Evolutionary conservation across 2,888 invertebrate genomes (phyloP).

Genomic region (Pegoplata infirma): DNA sequence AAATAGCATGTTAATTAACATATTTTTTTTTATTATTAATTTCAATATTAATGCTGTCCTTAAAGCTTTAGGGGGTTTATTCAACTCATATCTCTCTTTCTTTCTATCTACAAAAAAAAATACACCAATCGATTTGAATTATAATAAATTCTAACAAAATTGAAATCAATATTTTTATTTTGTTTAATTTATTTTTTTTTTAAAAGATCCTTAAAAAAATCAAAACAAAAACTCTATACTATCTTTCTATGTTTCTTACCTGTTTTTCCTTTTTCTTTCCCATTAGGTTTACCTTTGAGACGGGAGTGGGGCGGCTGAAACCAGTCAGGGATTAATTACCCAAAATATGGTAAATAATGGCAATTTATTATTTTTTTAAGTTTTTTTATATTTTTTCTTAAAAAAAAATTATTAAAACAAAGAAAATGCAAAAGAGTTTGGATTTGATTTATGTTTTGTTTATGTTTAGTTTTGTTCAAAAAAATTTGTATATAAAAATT

Average conservation of each 20-base stretch:
- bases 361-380: slow-evolving; percentile 63
- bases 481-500: slow-evolving; percentile 41
- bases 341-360: slow-evolving; percentile 79
- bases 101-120: slow-evolving; percentile 56
- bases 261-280: slow-evolving; percentile 73
- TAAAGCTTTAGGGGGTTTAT: not conserved
- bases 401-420: slow-evolving; percentile 48
- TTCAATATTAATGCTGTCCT: not conserved
- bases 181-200: slow-evolving; percentile 16
- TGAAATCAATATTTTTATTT: slow-evolving; percentile 9
- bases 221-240: slow-evolving; percentile 54
- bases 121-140: slow-evolving; percentile 73
- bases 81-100: not conserved
- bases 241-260: slow-evolving; percentile 66
- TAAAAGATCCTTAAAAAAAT: slow-evolving; percentile 30
- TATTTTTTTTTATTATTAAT: not conserved
- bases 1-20: not conserved
- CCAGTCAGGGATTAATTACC: slow-evolving; percentile 79
- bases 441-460: slow-evolving; percentile 17
- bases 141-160: slow-evolving; percentile 31
- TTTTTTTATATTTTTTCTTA: slow-evolving; percentile 57
- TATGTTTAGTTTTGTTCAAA: slow-evolving; percentile 14
- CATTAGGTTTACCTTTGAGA: slow-evolving; percentile 79
- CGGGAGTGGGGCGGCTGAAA: slow-evolving; percentile 80
- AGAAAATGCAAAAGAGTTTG: slow-evolving; percentile 62